phyloP scores from a whole-genome alignment of 2,888 invertebrate species.

The Orthonevra nobilis region DNA sequence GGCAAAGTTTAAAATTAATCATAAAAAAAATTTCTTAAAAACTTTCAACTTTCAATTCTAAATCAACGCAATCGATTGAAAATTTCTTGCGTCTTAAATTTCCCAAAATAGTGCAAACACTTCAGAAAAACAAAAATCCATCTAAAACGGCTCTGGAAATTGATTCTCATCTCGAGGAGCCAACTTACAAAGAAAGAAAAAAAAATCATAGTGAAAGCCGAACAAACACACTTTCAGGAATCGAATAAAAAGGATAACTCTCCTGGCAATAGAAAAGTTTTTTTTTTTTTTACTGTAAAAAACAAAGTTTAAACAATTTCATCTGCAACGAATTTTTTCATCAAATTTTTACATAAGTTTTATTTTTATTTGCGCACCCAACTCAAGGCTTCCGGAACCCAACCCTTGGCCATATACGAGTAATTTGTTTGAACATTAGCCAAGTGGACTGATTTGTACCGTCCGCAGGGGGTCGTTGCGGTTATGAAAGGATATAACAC shows the following conservation, averaged over 20 bases:
- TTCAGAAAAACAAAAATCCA: conserved; percentile 8
- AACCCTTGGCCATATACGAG: conserved; percentile 32
- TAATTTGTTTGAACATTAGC: conserved; percentile 55
- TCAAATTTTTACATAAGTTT: conserved; percentile 51
- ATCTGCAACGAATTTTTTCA: conserved; percentile 69
- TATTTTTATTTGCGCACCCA: conserved; percentile 23
- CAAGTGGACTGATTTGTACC: conserved; percentile 54
- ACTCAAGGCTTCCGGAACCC: background rate
- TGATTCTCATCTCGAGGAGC: conserved; percentile 38
- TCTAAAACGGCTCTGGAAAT: conserved; percentile 17
- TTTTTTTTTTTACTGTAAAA: background rate
- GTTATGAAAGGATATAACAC: conserved; percentile 33
- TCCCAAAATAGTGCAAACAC: too few species aligned
- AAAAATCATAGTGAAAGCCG: background rate
- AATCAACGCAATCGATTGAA: conserved; percentile 45
- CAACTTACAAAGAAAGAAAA: conserved; percentile 24
- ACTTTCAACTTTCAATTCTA: too few species aligned
- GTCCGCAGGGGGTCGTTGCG: conserved; percentile 5
- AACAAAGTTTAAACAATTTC: conserved; percentile 29
- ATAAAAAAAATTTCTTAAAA: too few species aligned
- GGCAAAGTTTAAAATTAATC: too few species aligned
- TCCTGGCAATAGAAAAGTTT: conserved; percentile 41
- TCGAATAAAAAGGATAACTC: conserved; percentile 55
- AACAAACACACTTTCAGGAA: conserved; percentile 35
- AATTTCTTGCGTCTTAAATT: too few species aligned